phyloP scores from a whole-genome alignment of 1,140 invertebrate genomes.

The Nasonia giraulti region DNA sequence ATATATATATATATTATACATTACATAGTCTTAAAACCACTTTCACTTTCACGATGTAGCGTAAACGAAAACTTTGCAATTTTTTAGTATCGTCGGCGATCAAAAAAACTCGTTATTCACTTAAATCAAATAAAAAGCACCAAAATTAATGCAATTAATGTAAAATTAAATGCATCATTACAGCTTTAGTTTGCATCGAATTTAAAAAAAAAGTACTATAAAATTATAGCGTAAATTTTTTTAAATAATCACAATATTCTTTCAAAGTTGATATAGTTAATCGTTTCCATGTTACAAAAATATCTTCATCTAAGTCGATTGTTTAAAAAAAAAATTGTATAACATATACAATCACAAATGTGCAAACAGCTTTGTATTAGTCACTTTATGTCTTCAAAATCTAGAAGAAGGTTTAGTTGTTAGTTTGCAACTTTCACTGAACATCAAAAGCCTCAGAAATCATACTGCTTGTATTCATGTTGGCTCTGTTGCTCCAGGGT shows the following conservation, averaged over 20 bases:
- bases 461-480: slow-evolving; percentile 19
- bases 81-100: not conserved
- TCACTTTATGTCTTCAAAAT: not conserved
- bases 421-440: slow-evolving; percentile 10
- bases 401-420: not conserved
- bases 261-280: not conserved
- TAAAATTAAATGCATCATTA: not conserved
- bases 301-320: not conserved
- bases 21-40: not conserved
- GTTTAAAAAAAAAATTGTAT: not conserved
- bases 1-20: slow-evolving; percentile 10
- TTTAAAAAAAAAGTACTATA: not conserved
- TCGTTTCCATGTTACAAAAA: slow-evolving; percentile 7
- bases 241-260: not conserved
- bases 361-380: slow-evolving; percentile 2
- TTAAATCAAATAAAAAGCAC: not conserved
- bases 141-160: not conserved
- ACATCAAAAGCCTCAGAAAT: slow-evolving; percentile 4
- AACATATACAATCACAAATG: slow-evolving; percentile 9
- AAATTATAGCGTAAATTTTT: not conserved
- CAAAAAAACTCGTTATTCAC: not conserved
- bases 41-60: not conserved
- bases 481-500: slow-evolving; percentile 58
- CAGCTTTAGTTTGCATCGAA: not conserved
- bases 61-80: not conserved